Evolutionary conservation across 2,888 invertebrate genomes (phyloP).

Genomic region (Nebria brevicollis): DNA sequence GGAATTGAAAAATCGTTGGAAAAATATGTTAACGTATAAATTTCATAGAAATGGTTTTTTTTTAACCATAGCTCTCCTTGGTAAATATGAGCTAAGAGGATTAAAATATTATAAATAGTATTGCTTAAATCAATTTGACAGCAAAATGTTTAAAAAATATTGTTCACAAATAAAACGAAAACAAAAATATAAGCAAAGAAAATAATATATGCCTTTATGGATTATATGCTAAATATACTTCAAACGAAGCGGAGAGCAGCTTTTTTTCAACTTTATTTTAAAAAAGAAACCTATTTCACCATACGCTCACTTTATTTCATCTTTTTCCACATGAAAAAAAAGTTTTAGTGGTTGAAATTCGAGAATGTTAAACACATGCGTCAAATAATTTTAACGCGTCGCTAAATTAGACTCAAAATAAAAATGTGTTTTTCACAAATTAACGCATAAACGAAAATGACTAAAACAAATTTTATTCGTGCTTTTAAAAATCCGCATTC

Average conservation of each 20-base stretch:
- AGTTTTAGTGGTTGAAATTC: conserved; percentile 29
- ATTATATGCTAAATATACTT: conserved; percentile 45
- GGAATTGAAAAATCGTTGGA: too few species aligned
- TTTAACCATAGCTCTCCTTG: too few species aligned
- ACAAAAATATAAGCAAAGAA: conserved; percentile 2
- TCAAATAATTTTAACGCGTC: conserved; percentile 41
- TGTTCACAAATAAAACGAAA: not conserved
- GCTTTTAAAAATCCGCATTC: not conserved
- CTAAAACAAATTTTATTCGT: not conserved
- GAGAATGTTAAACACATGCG: conserved; percentile 44
- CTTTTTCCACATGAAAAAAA: conserved; percentile 36
- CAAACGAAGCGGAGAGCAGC: conserved; percentile 20
- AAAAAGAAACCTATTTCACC: conserved; percentile 11
- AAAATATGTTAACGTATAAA: too few species aligned
- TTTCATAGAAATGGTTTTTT: too few species aligned
- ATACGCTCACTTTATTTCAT: conserved; percentile 19
- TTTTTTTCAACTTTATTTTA: conserved; percentile 9
- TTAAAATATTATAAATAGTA: not conserved
- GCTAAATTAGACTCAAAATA: conserved; percentile 36
- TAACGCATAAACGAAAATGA: conserved; percentile 17
- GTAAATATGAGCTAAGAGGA: not conserved
- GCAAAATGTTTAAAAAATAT: not conserved
- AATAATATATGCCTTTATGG: conserved; percentile 7
- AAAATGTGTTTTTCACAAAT: conserved; percentile 39
- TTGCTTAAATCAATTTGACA: not conserved